Evolutionary conservation across 64 coral and sea anemone genomes (phyloP).

Genomic region (Anthopleura sola): DNA sequence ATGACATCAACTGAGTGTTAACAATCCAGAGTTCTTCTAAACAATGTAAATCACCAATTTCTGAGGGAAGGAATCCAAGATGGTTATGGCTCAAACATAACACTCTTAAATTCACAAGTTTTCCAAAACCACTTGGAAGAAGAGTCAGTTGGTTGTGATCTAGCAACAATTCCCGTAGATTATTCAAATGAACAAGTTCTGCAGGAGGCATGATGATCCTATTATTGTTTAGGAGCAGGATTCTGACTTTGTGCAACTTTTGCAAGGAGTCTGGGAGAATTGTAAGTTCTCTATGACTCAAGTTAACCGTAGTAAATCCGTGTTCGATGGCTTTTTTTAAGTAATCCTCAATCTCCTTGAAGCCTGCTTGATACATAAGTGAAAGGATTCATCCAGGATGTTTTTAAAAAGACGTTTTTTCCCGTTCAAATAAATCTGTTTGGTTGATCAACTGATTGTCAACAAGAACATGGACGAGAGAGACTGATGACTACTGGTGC

Average conservation of each 20-base stretch:
- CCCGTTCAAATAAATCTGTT: background rate
- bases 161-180: constrained; percentile 66
- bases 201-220: constrained; percentile 93
- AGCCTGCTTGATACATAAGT: constrained; percentile 75
- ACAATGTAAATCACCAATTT: constrained; percentile 70
- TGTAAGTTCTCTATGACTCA: constrained; percentile 86
- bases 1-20: constrained; percentile 87
- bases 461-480: background rate
- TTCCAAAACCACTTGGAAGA: constrained; percentile 86
- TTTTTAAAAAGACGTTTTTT: background rate
- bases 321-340: constrained; percentile 58
- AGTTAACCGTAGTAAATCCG: constrained; percentile 58
- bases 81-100: constrained; percentile 94
- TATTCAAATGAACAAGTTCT: constrained; percentile 77
- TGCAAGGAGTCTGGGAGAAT: constrained; percentile 77
- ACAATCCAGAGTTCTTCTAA: constrained; percentile 86
- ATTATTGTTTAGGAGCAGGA: constrained; percentile 85
- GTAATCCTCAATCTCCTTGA: constrained; percentile 79
- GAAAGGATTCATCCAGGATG: background rate
- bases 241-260: constrained; percentile 61
- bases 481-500: background rate
- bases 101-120: constrained; percentile 61
- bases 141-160: constrained; percentile 97
- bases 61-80: constrained; percentile 81
- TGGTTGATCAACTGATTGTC: background rate